phyloP scores from a whole-genome alignment of 2,888 invertebrate genomes.

The Stenolophus ochropezus region DNA sequence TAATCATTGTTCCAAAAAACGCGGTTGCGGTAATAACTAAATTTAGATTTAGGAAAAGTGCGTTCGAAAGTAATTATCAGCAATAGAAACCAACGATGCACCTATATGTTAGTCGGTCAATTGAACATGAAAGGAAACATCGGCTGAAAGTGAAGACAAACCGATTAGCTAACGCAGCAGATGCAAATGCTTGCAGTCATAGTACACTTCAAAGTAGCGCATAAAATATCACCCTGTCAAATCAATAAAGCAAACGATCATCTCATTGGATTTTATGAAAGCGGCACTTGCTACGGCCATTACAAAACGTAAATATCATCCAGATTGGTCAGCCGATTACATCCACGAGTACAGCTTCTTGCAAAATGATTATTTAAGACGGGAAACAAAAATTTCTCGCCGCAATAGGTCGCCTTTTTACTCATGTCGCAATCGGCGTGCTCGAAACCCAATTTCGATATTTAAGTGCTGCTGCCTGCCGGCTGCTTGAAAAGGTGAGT shows the following conservation, averaged over 20 bases:
- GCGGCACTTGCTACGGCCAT: slow-evolving; percentile 32
- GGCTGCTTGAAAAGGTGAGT: slow-evolving; percentile 12
- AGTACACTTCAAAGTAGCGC: neutral
- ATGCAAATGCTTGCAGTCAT: slow-evolving; percentile 3
- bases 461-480: neutral
- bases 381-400: slow-evolving; percentile 45
- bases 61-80: neutral
- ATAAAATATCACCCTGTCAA: slow-evolving; percentile 41
- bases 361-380: slow-evolving; percentile 53
- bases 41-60: neutral
- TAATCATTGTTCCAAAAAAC: neutral
- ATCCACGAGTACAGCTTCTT: slow-evolving; percentile 36
- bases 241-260: slow-evolving; percentile 29
- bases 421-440: slow-evolving; percentile 35
- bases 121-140: slow-evolving; percentile 5
- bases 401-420: slow-evolving; percentile 42
- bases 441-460: slow-evolving; percentile 51
- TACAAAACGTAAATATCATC: slow-evolving; percentile 41
- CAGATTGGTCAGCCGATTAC: slow-evolving; percentile 39
- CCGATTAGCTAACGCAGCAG: slow-evolving; percentile 4
- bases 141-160: slow-evolving; percentile 28
- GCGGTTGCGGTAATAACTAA: neutral
- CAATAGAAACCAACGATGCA: neutral
- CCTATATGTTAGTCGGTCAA: neutral
- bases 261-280: slow-evolving; percentile 28